Conservation (phyloP, 2,888 invertebrate genomes). For the Volucella bombylans region DNA sequence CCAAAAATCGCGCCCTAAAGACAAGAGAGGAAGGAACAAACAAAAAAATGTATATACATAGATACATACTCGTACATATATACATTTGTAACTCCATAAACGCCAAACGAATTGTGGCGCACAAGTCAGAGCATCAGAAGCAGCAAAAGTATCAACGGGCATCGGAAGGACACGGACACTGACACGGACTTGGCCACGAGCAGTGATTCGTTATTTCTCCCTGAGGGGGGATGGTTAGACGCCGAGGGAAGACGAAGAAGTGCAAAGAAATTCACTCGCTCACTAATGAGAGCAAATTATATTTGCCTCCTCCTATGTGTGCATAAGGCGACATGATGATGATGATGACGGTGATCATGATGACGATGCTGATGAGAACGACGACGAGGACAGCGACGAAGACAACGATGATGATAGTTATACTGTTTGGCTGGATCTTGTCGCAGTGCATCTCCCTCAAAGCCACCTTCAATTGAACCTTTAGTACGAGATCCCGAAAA, state of each 20-base stretch:
- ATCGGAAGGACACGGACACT: constrained; percentile 8
- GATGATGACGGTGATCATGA: constrained; percentile 58
- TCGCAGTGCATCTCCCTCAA: constrained; percentile 14
- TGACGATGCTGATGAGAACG: constrained; percentile 30
- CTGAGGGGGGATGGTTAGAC: constrained; percentile 53
- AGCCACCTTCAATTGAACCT: constrained; percentile 62
- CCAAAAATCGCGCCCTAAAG: constrained; percentile 49
- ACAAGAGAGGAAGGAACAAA: constrained; percentile 13
- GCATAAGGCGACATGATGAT: constrained; percentile 74
- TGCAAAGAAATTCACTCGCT: constrained; percentile 75
- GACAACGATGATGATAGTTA: constrained; percentile 59
- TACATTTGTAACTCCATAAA: not conserved
- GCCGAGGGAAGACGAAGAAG: constrained; percentile 72
- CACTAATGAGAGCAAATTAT: constrained; percentile 76
- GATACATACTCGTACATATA: no score
- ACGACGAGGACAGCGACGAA: constrained; percentile 35
- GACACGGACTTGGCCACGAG: not conserved
- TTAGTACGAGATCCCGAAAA: constrained; percentile 55
- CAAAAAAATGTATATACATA: not conserved
- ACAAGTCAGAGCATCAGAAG: constrained; percentile 32
- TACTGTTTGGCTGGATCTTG: constrained; percentile 56
- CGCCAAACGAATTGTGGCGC: constrained; percentile 55
- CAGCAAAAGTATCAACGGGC: constrained; percentile 12
- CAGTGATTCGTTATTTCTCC: constrained; percentile 19
- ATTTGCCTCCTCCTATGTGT: constrained; percentile 73